Conservation (phyloP, 2,888 invertebrate genomes). For the Euplexia lucipara region DNA sequence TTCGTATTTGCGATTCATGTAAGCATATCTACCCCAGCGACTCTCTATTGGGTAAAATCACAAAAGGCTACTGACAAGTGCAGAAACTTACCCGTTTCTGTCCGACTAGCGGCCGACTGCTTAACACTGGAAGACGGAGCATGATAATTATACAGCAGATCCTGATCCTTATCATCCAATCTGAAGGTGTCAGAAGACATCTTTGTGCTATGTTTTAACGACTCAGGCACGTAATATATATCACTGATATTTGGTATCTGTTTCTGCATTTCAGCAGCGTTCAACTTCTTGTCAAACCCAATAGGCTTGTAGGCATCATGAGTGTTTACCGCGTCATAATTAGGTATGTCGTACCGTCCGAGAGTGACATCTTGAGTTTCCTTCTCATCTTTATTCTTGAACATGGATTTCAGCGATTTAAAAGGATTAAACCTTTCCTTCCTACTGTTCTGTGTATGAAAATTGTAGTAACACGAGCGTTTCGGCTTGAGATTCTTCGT, state of each 20-base stretch:
- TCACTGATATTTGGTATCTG: conserved; percentile 75
- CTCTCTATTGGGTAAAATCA: too few species aligned
- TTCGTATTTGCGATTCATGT: too few species aligned
- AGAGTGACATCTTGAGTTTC: not conserved
- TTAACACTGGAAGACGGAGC: not conserved
- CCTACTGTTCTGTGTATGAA: conserved; percentile 40
- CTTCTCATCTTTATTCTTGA: conserved; percentile 57
- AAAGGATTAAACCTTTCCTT: conserved; percentile 74
- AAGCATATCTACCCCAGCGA: too few species aligned
- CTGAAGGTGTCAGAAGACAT: not conserved
- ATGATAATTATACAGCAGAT: conserved; percentile 22
- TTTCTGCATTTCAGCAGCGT: conserved; percentile 68
- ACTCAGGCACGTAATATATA: not conserved
- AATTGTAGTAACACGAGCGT: conserved; percentile 12
- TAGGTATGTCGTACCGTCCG: conserved; percentile 38
- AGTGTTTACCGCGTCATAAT: conserved; percentile 66
- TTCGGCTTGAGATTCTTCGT: conserved; percentile 46
- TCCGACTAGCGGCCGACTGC: not conserved
- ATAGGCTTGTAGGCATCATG: conserved; percentile 65
- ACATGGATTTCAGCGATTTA: conserved; percentile 73
- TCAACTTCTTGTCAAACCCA: conserved; percentile 61
- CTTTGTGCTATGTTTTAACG: not conserved
- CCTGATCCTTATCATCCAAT: conserved; percentile 39
- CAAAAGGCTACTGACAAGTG: not conserved
- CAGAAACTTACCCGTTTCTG: conserved; percentile 13